Conservation (phyloP, 2,113 vertebrate genomes). For the Riparia riparia region DNA sequence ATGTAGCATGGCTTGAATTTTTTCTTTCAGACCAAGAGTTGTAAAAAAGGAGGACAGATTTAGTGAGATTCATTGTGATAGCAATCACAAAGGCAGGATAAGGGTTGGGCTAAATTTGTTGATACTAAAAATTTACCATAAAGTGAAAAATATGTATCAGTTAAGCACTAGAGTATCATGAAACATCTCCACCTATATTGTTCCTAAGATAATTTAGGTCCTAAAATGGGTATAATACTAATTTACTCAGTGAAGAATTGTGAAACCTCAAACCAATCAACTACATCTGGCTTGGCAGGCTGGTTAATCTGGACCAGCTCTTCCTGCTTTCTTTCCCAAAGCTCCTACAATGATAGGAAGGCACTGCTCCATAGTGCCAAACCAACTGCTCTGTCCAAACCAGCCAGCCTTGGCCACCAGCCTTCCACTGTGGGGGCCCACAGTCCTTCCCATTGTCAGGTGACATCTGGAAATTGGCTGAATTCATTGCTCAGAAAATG, state of each 20-base stretch:
- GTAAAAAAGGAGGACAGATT: background rate
- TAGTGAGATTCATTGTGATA: background rate
- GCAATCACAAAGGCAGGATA: background rate
- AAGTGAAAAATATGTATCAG: background rate
- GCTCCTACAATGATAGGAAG: background rate
- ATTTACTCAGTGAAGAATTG: background rate
- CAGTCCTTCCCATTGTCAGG: rapidly evolving
- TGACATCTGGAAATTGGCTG: background rate
- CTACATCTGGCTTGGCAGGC: background rate
- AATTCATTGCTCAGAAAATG: background rate
- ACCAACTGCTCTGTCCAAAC: background rate
- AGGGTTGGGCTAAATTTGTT: background rate
- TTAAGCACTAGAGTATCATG: background rate
- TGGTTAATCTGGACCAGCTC: background rate
- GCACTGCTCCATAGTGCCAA: background rate
- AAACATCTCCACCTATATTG: background rate
- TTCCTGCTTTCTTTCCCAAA: background rate
- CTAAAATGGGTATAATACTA: background rate
- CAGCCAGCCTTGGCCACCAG: background rate
- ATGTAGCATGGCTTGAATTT: background rate
- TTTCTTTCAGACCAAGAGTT: background rate
- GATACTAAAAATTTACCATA: background rate
- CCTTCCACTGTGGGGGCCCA: background rate
- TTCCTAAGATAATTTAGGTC: background rate
- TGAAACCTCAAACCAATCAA: background rate